Percentiles rank a stretch among this genome's conserved stretches.
Conservation (phyloP, 1,140 invertebrate species). For the Aradophagus sp. region DNA sequence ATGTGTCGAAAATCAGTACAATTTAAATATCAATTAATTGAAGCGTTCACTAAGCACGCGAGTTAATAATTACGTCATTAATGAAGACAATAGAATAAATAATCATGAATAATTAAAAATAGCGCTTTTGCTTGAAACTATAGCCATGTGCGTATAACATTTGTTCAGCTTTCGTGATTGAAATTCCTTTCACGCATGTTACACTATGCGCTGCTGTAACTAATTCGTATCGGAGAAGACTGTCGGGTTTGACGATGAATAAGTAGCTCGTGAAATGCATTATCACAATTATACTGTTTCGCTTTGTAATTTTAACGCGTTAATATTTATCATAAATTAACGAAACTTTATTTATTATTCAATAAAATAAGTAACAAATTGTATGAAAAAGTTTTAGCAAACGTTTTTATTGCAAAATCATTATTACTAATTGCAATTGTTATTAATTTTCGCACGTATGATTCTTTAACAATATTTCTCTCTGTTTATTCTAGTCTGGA, state of each 20-base stretch:
- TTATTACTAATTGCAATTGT: too few relatives aligned
- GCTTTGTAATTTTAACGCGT: constrained; percentile 12
- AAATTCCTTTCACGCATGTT: constrained; percentile 51
- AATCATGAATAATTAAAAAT: too few relatives aligned
- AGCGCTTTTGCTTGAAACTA: constrained; percentile 5
- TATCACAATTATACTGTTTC: constrained; percentile 9
- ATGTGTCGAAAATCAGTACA: too few relatives aligned
- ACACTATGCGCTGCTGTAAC: constrained; percentile 28
- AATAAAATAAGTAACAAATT: too few relatives aligned
- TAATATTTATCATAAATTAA: constrained; percentile 6
- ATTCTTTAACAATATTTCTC: background rate
- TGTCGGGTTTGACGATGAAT: constrained; percentile 15
- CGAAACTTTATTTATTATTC: too few relatives aligned
- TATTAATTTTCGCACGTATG: too few relatives aligned
- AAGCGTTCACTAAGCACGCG: too few relatives aligned
- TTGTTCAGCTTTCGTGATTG: constrained; percentile 52
- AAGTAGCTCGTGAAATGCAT: constrained; percentile 35
- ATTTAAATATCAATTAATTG: too few relatives aligned
- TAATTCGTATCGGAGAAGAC: constrained; percentile 17
- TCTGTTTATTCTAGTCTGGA: constrained; percentile 82
- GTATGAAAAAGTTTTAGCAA: too few relatives aligned
- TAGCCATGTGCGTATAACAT: constrained; percentile 6
- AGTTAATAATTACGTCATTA: too few relatives aligned
- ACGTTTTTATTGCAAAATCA: too few relatives aligned
- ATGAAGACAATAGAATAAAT: too few relatives aligned